Evolutionary conservation across 2,113 vertebrate species (phyloP), one percentile per base, ranked within the genome.

Genomic region (Daphoenositta chrysoptera): DNA sequence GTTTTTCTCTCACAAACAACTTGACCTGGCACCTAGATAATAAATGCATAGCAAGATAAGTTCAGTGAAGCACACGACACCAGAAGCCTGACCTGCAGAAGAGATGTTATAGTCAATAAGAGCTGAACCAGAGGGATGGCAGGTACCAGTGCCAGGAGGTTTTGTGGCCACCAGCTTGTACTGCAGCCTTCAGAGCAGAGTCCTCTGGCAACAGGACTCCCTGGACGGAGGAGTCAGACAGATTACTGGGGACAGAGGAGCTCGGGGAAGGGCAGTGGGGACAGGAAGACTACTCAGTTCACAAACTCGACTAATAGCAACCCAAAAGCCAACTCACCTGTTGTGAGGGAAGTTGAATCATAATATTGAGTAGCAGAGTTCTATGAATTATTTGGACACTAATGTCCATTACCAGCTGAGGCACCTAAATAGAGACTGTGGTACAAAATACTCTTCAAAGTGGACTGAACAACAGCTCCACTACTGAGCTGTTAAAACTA

Each of bases 21-120:
- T 56, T 83, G 63, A 60, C n/a, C 13, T 60, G 44, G 23, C 35
- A 54, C 9, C 13, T 68, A 50, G 66, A 30, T 42, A 63, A 68
- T 45, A 68, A 76, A 71, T 14, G 15, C 20, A 51, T 48, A 17
- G 24, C 15, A n/a, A 61, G 10, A 19, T 7, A 63, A 51, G 6
- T 45, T 89, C 39, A 64, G 35, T 35, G 24, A 54, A 79, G 69
- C 12, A 45, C 24, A 22, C 0, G 0, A 11, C 31, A 42, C 11
- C 33, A 71, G 57, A 71, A 79, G 22, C 6, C 35, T 42, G 47
- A 83, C 20, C 51, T 83, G 39, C 24, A 83, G 50, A 58, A 68
- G 24, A 54, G 28, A 26, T 50, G 15, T 61, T 63, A 20, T 1
- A 47, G 56, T 47, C 23, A 58, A 0, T 24, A 75, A 50, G 0